Evolutionary conservation across 1,140 invertebrate species (phyloP).

Genomic region (Gryon sp.): DNA sequence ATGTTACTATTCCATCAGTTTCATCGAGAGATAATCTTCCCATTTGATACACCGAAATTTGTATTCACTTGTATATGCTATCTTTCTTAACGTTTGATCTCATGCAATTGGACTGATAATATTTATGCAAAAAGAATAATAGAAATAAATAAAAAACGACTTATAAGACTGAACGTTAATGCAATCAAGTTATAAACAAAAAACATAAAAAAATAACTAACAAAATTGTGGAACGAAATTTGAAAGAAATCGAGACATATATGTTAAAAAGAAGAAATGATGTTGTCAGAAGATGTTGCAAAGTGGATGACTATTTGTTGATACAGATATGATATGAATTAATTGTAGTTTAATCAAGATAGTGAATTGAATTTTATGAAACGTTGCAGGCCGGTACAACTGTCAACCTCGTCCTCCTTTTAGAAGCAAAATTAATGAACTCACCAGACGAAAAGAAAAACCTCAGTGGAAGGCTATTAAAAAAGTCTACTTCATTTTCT

Average conservation of each 20-base stretch:
- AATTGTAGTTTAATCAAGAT: neutral
- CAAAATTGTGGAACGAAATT: neutral
- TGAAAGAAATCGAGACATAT: neutral
- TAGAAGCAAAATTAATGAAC: constrained; percentile 37
- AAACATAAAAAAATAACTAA: neutral
- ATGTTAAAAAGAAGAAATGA: neutral
- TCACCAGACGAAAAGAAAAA: constrained; percentile 16
- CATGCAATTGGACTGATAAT: constrained; percentile 1
- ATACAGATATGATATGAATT: neutral
- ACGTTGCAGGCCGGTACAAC: constrained; percentile 20
- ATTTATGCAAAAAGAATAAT: no score
- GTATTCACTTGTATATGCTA: no score
- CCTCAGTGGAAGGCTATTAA: constrained; percentile 23
- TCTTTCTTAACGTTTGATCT: constrained; percentile 47
- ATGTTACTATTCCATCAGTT: constrained; percentile 20
- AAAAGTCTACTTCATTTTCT: no score
- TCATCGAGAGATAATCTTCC: constrained; percentile 11
- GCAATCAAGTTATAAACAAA: neutral
- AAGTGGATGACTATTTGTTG: neutral
- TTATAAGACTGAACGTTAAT: constrained; percentile 17
- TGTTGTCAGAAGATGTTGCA: neutral
- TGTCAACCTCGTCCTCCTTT: constrained; percentile 39
- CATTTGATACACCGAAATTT: no score
- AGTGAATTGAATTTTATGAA: constrained; percentile 6
- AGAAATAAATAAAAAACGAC: no score